Conservation (phyloP, 2,113 vertebrate species). For the Microcebus griseorufus region DNA sequence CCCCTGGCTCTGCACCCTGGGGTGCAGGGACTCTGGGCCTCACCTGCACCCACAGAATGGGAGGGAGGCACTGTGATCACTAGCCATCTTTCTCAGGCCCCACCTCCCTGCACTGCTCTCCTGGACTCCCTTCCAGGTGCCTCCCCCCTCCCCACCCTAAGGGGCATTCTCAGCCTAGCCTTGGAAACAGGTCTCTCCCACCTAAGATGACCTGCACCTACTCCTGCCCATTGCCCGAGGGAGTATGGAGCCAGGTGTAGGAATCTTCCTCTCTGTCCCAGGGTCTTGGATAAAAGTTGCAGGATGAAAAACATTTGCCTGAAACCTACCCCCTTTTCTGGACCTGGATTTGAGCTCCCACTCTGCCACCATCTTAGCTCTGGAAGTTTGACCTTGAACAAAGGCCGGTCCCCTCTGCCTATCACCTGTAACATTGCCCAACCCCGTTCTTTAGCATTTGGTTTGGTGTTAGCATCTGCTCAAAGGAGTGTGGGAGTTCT, state of each 20-base stretch:
- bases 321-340: neutral
- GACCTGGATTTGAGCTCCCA: neutral
- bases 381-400: neutral
- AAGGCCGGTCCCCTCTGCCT: neutral
- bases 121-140: neutral
- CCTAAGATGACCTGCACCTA: neutral
- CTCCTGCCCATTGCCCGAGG: neutral
- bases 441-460: neutral
- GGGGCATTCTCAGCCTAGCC: neutral
- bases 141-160: neutral
- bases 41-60: neutral
- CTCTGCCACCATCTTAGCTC: neutral
- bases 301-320: neutral
- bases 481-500: neutral
- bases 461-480: neutral
- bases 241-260: neutral
- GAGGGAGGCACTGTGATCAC: neutral
- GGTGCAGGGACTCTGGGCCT: neutral
- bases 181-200: neutral
- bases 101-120: neutral
- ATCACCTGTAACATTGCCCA: neutral
- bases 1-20: neutral
- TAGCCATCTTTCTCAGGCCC: neutral
- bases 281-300: neutral
- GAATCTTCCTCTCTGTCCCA: neutral